Base-by-base conservation (phyloP, 2,797 vertebrate genomes). In the Serranus cabrilla region DNA sequence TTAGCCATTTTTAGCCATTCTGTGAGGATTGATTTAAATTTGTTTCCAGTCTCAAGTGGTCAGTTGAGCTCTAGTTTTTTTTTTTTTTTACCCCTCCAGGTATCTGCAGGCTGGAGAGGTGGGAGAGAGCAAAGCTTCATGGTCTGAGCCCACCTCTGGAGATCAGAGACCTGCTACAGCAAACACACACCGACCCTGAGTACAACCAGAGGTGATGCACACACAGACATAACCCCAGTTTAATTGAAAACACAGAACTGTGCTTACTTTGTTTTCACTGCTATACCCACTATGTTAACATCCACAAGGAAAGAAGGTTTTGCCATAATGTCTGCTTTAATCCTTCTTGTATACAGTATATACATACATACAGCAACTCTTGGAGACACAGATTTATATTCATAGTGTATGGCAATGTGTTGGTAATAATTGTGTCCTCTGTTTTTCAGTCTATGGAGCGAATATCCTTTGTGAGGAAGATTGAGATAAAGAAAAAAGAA, bases 41-140 rank as follows among this genome's bases (percentile, higher is more conserved):
- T 27, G 27, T 27, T 27, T 3, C 27, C 27, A 6, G 27, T 3
- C n/a, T 27, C 3, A 27, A 27, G 27, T 27, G 27, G 27, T 27
- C 27, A 3, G 6, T 27, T 27, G 27, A 27, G 27, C 27, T 27
- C 3, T 27, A 27, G 3, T 27, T 27, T 6, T 27, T 27, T 27
- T 27, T 27, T 27, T 6, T 27, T 27, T 27, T 27, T 27, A 27
- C 27, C 11, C 46, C 8, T 49, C 11, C 81, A 97, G 96, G 96
- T 12, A 97, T 97, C 87, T 96, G 93, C 63, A 92, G 96, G 25
- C 78, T 97, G 84, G 95, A 97, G 90, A 94, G 96, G 61, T 97
- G 97, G 96, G 94, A 96, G 76, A 93, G 96, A 80, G 96, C 97
- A 5, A 70, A 95, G 60, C 83, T 91, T 39, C 91, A 96, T 89